Conservation (phyloP, 1,140 invertebrate genomes). For the Agrilus planipennis region DNA sequence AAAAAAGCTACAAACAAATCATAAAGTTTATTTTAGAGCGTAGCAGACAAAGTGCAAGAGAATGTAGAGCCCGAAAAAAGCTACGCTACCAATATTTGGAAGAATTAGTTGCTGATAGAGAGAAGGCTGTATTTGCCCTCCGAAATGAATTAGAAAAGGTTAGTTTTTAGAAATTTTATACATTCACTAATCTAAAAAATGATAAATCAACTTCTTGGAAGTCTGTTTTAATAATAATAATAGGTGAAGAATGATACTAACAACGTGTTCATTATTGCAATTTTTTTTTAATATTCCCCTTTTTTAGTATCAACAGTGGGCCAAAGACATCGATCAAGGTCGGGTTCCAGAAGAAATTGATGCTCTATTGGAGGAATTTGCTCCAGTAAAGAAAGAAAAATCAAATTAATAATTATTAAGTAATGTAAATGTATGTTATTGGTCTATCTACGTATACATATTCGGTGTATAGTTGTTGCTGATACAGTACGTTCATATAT, state of each 20-base stretch:
- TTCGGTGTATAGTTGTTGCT: too few species aligned
- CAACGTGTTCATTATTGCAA: slow-evolving; percentile 5
- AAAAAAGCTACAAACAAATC: neutral
- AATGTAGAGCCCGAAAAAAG: slow-evolving; percentile 94
- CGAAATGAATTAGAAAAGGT: slow-evolving; percentile 87
- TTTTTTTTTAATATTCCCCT: slow-evolving; percentile 8
- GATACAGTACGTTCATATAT: too few species aligned
- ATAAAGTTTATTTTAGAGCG: slow-evolving; percentile 54
- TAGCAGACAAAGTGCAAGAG: slow-evolving; percentile 90
- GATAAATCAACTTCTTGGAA: neutral
- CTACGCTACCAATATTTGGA: slow-evolving; percentile 94
- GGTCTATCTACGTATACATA: too few species aligned
- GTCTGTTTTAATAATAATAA: neutral
- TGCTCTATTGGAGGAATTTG: slow-evolving; percentile 53
- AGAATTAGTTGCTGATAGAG: slow-evolving; percentile 84
- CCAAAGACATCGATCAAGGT: slow-evolving; percentile 65
- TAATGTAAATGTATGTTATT: too few species aligned
- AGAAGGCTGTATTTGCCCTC: slow-evolving; percentile 84
- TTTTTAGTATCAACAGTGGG: slow-evolving; percentile 68
- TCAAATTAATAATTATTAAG: too few species aligned
- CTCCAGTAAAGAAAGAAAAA: slow-evolving; percentile 48
- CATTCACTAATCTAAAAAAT: neutral
- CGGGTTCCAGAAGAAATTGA: slow-evolving; percentile 64
- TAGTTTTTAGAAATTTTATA: slow-evolving; percentile 1
- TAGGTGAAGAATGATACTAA: neutral